Base-by-base conservation (phyloP, 2,797 vertebrate species). In the Lacerta bilineata region DNA sequence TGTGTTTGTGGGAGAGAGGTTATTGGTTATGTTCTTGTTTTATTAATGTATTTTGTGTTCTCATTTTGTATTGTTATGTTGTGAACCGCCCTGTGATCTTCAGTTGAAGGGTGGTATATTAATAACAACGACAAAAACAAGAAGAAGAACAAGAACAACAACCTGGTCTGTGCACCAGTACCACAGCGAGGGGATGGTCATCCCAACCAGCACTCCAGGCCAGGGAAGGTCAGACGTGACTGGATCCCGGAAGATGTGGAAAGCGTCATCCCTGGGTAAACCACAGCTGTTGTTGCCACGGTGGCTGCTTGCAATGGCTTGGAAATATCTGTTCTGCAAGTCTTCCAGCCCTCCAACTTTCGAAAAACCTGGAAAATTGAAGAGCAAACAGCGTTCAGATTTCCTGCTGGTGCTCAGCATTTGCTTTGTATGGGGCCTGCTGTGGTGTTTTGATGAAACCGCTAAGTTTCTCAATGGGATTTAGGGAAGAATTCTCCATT, bases 121-220 rank as follows among this genome's bases (percentile, higher is more conserved):
- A 13, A 50, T 50, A 50, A 50, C 50, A 3, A 50, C 3, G 11
- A 50, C 13, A 50, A 50, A 50, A 50, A 13, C 9, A 5, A 33
- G 1, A 46, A 46, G 8, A 50, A 46, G 46, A 61, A 64, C 61
- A 41, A 11, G 76, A 33, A 36, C 71, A 2, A 17, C 64, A 88
- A 99, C 99, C 98, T 99, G 99, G 79, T 99, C 99, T 0, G 99
- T 99, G 89, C 99, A 99, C 99, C 99, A 99, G 96, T 99, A 99
- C 99, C 99, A 99, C 93, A 99, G 97, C 64, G 98, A 99, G 0
- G 98, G 98, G 80, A 99, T 87, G 84, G 98, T 98, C 99, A 99
- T 99, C 93, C 99, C 98, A 50, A 99, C 91, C 87, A 99, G 66
- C 36, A 98, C 95, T 1, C 98, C 99, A 0, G 99, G 99, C 99